Percentiles rank a stretch among this genome's conserved stretches.
Conservation (phyloP, 2,888 invertebrate genomes). For the Drosophila atripex region DNA sequence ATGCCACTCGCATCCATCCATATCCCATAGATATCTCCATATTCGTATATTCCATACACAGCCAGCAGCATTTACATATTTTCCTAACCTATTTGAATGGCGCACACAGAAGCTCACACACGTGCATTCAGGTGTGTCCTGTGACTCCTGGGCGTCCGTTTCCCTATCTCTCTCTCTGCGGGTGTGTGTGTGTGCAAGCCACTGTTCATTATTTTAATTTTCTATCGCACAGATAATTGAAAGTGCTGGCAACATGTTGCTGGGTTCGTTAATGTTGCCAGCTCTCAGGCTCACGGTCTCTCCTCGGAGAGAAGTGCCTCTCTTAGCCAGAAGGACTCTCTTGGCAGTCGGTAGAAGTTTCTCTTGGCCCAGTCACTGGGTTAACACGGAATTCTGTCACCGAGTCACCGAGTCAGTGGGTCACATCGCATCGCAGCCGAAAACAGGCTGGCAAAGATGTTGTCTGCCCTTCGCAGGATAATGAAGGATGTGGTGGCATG, state of each 20-base stretch:
- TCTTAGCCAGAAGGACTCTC: conserved; percentile 18
- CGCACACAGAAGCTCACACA: conserved; percentile 26
- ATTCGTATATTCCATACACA: conserved; percentile 25
- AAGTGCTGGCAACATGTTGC: conserved; percentile 60
- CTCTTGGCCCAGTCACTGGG: conserved; percentile 48
- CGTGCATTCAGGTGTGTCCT: conserved; percentile 24
- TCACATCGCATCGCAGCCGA: conserved; percentile 42
- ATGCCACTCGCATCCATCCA: conserved; percentile 39
- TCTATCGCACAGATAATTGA: conserved; percentile 59
- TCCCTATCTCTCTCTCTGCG: neutral
- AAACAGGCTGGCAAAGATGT: conserved; percentile 33
- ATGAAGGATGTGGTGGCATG: neutral
- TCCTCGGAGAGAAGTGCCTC: conserved; percentile 9
- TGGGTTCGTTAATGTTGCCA: conserved; percentile 32
- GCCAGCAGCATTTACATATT: conserved; percentile 59
- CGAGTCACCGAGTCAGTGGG: conserved; percentile 69
- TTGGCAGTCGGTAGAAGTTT: neutral
- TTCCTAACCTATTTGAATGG: conserved; percentile 42
- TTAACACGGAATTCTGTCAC: conserved; percentile 75
- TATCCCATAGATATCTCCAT: conserved; percentile 12
- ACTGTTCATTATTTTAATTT: conserved; percentile 73
- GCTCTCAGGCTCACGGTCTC: conserved; percentile 4
- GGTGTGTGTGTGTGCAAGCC: conserved; percentile 20
- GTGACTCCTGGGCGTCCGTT: neutral
- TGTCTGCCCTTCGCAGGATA: conserved; percentile 19